phyloP scores from a whole-genome alignment of 37 sponge, comb jelly and placozoan species.

The Geodia barretti region DNA sequence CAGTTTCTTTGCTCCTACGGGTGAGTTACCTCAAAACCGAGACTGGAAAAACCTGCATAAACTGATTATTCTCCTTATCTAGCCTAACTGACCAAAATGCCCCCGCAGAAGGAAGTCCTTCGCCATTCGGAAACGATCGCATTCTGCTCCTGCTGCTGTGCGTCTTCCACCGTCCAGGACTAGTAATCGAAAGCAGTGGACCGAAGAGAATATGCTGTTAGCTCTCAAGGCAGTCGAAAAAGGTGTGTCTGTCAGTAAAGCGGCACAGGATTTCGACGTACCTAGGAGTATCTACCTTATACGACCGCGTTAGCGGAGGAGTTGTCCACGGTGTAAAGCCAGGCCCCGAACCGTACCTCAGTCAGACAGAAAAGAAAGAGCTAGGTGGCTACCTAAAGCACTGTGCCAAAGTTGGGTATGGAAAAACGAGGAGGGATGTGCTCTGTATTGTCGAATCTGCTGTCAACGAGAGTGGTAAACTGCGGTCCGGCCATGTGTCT shows the following conservation, averaged over 20 bases:
- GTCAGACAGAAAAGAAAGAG: slow-evolving; percentile 15
- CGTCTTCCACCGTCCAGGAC: neutral
- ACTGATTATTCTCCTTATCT: neutral
- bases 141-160: neutral
- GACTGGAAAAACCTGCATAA: neutral
- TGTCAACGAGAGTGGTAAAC: slow-evolving; percentile 23
- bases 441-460: slow-evolving; percentile 22
- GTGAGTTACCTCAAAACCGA: neutral
- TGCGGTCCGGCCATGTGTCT: slow-evolving; percentile 4
- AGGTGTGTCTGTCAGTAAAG: neutral
- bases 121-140: neutral
- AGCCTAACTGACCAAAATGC: neutral
- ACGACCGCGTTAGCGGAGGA: slow-evolving; percentile 16
- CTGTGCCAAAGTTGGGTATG: slow-evolving; percentile 39
- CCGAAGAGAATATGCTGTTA: slow-evolving; percentile 9
- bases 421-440: slow-evolving; percentile 34
- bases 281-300: slow-evolving; percentile 25
- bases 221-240: slow-evolving; percentile 5
- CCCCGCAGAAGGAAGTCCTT: slow-evolving; percentile 1
- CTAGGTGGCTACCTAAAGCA: slow-evolving; percentile 2
- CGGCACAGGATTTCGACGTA: slow-evolving; percentile 7
- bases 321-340: slow-evolving; percentile 36
- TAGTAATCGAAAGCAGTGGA: slow-evolving; percentile 10
- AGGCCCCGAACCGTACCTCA: slow-evolving; percentile 28
- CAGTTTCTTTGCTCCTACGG: neutral